phyloP scores from a whole-genome alignment of 2,797 vertebrate genomes.

The Leptatherina wallacei region DNA sequence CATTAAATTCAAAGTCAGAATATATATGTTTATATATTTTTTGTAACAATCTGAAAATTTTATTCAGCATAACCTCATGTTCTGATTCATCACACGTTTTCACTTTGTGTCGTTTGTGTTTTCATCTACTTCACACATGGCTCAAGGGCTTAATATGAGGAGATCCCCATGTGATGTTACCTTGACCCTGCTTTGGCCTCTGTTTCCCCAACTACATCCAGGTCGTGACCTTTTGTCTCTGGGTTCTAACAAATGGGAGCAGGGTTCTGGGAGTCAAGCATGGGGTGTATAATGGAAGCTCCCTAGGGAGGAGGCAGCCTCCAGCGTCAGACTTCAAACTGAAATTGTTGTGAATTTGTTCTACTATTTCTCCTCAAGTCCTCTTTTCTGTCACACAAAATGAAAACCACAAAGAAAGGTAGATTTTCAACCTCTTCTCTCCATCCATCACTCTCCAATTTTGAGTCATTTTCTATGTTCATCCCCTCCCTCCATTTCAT shows the following conservation, averaged over 20 bases:
- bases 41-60: background rate
- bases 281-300: conserved; percentile 47
- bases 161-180: conserved; percentile 54
- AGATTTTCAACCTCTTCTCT: conserved; percentile 10
- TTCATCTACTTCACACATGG: conserved; percentile 41
- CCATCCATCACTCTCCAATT: conserved; percentile 31
- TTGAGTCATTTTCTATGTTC: conserved; percentile 29
- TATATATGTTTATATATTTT: no score
- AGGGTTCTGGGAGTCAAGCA: conserved; percentile 18
- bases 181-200: conserved; percentile 67
- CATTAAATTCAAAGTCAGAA: background rate
- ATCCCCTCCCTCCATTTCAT: conserved; percentile 13
- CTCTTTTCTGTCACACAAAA: background rate
- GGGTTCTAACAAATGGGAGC: conserved; percentile 53
- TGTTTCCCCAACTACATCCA: conserved; percentile 80
- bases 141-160: conserved; percentile 33
- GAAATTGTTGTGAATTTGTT: conserved; percentile 29
- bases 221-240: conserved; percentile 71
- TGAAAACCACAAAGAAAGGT: background rate
- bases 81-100: background rate
- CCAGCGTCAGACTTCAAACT: conserved; percentile 45
- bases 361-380: conserved; percentile 14
- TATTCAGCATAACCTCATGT: background rate
- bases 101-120: conserved; percentile 26
- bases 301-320: conserved; percentile 41